A percentile compares a stretch with the other conserved stretches of the same genome.
Conservation (phyloP, 1,140 invertebrate species). For the Coenobita brevimanus region DNA sequence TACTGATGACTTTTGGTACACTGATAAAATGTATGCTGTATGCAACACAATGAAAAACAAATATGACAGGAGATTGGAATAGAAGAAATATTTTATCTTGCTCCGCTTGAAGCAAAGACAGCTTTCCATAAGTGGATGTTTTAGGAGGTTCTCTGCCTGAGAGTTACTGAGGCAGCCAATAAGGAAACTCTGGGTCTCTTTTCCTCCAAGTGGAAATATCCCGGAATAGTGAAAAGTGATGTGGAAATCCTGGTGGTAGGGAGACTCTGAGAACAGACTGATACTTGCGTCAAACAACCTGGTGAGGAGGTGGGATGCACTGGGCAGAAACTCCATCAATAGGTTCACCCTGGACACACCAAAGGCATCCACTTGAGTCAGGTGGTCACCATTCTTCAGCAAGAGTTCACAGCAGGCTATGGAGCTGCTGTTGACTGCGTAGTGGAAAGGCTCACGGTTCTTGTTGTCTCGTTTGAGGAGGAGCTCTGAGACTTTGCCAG, state of each 20-base stretch:
- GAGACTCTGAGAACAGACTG: not conserved
- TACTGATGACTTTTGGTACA: not conserved
- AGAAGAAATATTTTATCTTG: conserved; percentile 36
- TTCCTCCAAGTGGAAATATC: too few relatives aligned
- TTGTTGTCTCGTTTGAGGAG: conserved; percentile 15
- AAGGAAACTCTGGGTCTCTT: too few relatives aligned
- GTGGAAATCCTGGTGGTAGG: conserved; percentile 21
- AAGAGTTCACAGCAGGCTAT: conserved; percentile 35
- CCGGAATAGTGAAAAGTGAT: conserved; percentile 42
- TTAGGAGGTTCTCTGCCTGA: not conserved
- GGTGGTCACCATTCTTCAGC: conserved; percentile 44
- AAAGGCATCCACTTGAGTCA: not conserved
- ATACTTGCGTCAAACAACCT: not conserved
- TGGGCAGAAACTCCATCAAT: conserved; percentile 17
- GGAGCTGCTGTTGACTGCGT: conserved; percentile 29
- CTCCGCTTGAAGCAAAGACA: conserved; percentile 27
- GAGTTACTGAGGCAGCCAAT: too few relatives aligned
- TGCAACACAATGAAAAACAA: conserved; percentile 28
- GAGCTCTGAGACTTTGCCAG: not conserved
- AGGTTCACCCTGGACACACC: conserved; percentile 13
- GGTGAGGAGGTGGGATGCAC: conserved; percentile 5
- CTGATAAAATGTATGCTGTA: not conserved
- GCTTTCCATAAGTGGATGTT: conserved; percentile 39
- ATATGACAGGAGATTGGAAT: not conserved
- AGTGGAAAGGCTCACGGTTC: conserved; percentile 19